phyloP scores from a whole-genome alignment of 2,113 vertebrate species.

The Prionailurus viverrinus region DNA sequence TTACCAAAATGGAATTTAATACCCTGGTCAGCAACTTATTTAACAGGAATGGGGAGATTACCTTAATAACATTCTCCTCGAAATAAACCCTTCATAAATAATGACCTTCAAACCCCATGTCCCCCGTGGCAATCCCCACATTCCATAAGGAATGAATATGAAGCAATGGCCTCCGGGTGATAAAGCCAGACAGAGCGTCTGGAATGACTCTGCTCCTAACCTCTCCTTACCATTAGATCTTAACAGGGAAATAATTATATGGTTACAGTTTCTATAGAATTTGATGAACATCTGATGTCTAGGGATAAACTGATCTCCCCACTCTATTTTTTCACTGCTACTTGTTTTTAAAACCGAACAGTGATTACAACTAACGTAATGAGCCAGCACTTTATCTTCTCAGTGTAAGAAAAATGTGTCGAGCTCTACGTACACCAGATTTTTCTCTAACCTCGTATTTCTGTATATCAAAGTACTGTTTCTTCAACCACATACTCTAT shows the following conservation, averaged over 20 bases:
- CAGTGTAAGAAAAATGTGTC: not conserved
- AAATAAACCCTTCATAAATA: not conserved
- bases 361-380: not conserved
- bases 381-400: not conserved
- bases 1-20: not conserved
- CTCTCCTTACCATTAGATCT: not conserved
- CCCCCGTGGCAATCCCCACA: not conserved
- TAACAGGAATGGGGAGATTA: not conserved
- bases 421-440: not conserved
- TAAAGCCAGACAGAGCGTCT: not conserved
- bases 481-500: not conserved
- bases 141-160: not conserved
- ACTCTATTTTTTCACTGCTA: not conserved
- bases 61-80: not conserved
- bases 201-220: not conserved
- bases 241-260: not conserved
- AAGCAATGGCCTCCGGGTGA: not conserved
- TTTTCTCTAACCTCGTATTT: not conserved
- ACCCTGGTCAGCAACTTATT: not conserved
- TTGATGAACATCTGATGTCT: not conserved
- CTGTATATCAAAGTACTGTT: not conserved
- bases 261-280: not conserved
- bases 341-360: conserved; percentile 26
- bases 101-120: not conserved
- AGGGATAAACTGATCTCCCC: not conserved